Base-by-base conservation (phyloP, 2,113 vertebrate genomes). In the Pampusana beccarii region DNA sequence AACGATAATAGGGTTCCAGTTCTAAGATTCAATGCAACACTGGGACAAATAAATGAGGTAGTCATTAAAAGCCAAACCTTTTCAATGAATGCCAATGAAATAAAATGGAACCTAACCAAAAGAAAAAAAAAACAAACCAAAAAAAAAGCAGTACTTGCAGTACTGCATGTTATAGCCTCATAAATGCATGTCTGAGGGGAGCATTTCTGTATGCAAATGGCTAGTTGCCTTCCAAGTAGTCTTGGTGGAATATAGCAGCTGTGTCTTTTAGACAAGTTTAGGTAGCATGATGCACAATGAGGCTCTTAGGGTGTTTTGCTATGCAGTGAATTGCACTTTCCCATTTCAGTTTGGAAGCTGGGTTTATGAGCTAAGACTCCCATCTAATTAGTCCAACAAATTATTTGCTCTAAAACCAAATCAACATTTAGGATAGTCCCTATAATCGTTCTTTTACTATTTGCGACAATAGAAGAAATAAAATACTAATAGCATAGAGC, bases 141-240 rank as follows among this genome's bases (percentile, higher is more conserved):
- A 2, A 54, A 87, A 46, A 46, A 19, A 19, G 17, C 44, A 82
- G 36, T 54, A 46, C 57, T 80, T 14, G 1, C 34, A 13, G 65
- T 62, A 42, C 42, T 42, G 36, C 26, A 4, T 90, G 36, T 82
- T 90, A n/a, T 16, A 65, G 67, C 34, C n/a, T 85, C 73, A 70
- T 90, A 69, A 88, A 91, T 38, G 78, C 64, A 80, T 86, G 95
- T 86, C 88, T 33, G 78, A 87, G 25, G 65, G 69, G 67, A 92
- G 17, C 23, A 33, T 57, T 86, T 96, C 75, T 94, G 50, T 38
- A 33, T 64, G 18, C 42, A 96, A 94, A 80, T 36, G 21, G 60
- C 89, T 96, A 86, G 86, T 85, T 94, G 81, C 53, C 84, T 92
- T 95, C 83, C 58, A 90, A 69, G 69, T 72, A 84, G 62, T 77